phyloP scores from a whole-genome alignment of 2,797 vertebrate genomes.

The Bufotes viridis region DNA sequence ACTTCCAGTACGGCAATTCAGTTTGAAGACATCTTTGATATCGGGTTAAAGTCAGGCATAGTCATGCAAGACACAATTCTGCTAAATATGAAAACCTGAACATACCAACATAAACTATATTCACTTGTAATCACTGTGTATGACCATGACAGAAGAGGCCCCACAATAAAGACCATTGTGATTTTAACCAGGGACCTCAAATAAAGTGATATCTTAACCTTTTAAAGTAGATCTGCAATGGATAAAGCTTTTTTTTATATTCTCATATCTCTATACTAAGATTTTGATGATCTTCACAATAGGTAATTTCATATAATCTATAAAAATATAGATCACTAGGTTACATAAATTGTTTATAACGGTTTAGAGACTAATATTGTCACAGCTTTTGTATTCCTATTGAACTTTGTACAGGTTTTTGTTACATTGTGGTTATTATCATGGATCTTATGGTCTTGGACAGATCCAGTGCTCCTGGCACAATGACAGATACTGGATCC shows the following conservation, averaged over 20 bases:
- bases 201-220: neutral
- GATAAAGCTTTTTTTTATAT: neutral
- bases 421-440: neutral
- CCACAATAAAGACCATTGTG: neutral
- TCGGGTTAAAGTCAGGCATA: too few species aligned
- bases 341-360: neutral
- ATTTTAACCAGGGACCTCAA: neutral
- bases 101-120: neutral
- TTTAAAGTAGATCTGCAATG: conserved; percentile 2
- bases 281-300: neutral
- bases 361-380: conserved; percentile 12
- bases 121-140: neutral
- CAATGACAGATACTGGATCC: neutral
- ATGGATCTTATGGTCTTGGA: neutral
- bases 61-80: neutral
- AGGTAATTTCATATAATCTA: neutral
- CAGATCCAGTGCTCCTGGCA: neutral
- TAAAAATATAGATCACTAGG: conserved; percentile 2
- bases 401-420: neutral
- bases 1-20: conserved; percentile 36
- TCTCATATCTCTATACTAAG: neutral
- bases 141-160: neutral
- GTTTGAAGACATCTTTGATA: too few species aligned
- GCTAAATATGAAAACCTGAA: neutral
- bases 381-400: neutral